A percentile compares a stretch with the other conserved stretches of the same genome.
These are phyloP conservation scores for Dendrophyllia cribrosa DNA, from an alignment of 64 coral and sea anemone genomes.

Conservation along the genomic window DNA sequence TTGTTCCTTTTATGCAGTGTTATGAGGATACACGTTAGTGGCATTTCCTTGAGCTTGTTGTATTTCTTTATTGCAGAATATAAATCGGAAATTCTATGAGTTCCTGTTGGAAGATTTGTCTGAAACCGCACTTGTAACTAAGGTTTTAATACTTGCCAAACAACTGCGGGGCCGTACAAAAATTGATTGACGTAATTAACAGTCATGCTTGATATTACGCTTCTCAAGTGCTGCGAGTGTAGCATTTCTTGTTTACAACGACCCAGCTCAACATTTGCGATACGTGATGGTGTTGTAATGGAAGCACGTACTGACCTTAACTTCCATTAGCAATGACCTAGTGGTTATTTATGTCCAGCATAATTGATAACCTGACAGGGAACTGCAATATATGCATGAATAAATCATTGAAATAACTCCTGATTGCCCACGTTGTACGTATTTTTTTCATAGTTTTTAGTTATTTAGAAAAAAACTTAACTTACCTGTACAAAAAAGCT, in stretches of 20 bases:
- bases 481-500: too few species aligned
- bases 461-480: too few species aligned
- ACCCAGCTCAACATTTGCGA: neutral
- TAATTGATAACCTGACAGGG: too few species aligned
- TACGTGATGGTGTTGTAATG: neutral
- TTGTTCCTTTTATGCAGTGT: too few species aligned
- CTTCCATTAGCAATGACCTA: neutral
- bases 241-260: constrained; percentile 10
- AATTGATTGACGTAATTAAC: neutral
- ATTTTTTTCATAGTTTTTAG: too few species aligned
- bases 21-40: too few species aligned
- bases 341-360: neutral
- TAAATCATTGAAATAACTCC: too few species aligned
- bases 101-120: neutral
- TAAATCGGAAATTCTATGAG: neutral
- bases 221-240: neutral
- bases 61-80: neutral
- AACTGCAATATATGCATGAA: too few species aligned
- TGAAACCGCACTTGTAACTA: neutral
- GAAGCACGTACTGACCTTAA: neutral
- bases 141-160: neutral
- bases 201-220: neutral
- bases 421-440: too few species aligned
- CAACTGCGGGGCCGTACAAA: neutral
- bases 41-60: neutral